Evolutionary conservation across 2,888 invertebrate genomes (phyloP), one percentile per base, ranked within the genome.

Genomic region (Ochlodes sylvanus): DNA sequence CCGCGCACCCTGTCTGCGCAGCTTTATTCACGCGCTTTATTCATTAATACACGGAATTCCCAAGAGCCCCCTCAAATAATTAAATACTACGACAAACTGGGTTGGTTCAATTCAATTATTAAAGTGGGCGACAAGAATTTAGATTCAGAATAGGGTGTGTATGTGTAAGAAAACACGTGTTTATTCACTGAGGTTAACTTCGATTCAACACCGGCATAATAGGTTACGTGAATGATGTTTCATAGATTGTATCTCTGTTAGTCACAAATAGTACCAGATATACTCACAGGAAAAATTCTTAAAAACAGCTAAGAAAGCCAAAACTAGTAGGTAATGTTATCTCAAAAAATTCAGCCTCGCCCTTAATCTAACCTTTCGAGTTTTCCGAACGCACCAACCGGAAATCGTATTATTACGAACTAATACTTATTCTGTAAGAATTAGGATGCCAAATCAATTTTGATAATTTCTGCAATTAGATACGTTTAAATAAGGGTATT

Each of bases 1-100:
- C 52, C 52, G 66, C 66, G 66, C 66, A 66, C n/a, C 60, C 60
- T 7, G 66, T 66, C 60, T 60, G 66, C 66, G 66, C 66, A 66
- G 10, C 17, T 27, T 27, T 27, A 27, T 27, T 27, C 27, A 66
- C 66, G 60, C 60, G 47, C 32, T 64, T 41, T 52, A 42, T 66
- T 60, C 66, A 60, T 66, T 54, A 66, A 54, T 34, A 61, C 52
- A 60, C n/a, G 54, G 66, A 61, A 67, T 61, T 54, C 66, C 66
- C 66, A 44, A 58, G 54, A 10, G 44, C 42, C 42, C 54, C 66
- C 66, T 60, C 19, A 44, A 52, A 54, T 61, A 54, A 67, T 67
- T 60, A 61, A 67, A 61, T 61, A 67, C 52, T 60, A 66, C 52
- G 32, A 34, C 44, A 27, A 57, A 65, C 54, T 42, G 54, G 60